Conservation (phyloP, 2,888 invertebrate genomes). For the Galerucella nymphaeae region DNA sequence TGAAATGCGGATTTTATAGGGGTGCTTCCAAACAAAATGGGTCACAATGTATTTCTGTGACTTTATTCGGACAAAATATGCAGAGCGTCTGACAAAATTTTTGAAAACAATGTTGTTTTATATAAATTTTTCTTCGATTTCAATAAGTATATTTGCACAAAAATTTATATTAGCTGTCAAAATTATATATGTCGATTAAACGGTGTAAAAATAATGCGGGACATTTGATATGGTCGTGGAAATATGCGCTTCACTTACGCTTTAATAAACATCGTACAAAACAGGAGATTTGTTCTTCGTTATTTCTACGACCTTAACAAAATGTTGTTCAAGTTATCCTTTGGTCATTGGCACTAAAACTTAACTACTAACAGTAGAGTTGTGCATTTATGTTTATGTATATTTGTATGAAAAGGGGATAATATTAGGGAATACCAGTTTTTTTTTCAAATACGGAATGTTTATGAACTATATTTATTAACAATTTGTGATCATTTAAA, state of each 20-base stretch:
- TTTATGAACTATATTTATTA: neutral
- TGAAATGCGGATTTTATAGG: no score
- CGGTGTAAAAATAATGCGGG: neutral
- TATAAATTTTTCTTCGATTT: neutral
- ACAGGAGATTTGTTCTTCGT: no score
- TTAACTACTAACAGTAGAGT: neutral
- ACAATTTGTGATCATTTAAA: neutral
- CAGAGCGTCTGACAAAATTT: neutral
- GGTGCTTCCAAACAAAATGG: no score
- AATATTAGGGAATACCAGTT: neutral
- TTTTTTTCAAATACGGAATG: neutral
- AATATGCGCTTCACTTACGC: neutral
- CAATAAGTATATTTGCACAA: slow-evolving; percentile 1
- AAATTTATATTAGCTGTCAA: neutral
- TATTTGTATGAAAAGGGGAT: neutral
- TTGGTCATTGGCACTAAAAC: neutral
- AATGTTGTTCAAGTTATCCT: neutral
- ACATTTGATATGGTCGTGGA: neutral
- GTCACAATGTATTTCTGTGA: no score
- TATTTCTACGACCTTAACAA: neutral
- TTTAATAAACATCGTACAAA: no score
- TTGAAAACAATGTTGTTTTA: neutral
- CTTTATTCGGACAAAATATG: no score
- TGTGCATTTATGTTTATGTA: neutral
- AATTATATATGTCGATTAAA: neutral